Evolutionary conservation across 2,888 invertebrate genomes (phyloP), one percentile per base, ranked within the genome.

Genomic region (Isoperla grammatica): DNA sequence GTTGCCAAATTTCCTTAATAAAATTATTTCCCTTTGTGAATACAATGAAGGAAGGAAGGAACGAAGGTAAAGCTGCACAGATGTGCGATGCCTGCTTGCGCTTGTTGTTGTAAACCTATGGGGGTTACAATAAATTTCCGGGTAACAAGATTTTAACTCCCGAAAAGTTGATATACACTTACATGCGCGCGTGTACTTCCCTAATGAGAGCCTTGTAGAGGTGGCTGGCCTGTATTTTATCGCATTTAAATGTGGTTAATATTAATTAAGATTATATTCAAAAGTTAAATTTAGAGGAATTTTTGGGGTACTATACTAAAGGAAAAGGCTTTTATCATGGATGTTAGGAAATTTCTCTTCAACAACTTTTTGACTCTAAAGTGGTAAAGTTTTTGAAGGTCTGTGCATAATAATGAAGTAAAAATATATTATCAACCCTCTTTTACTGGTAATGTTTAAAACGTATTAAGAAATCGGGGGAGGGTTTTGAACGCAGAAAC

Each of bases 401-500:
- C 56, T 56, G 45, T 35, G 56, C 56, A 43, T 57, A 53, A 19
- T 53, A 53, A 53, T 35, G 53, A 53, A 53, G 53, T 35, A 37
- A 39, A 53, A 53, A 53, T 53, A 53, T 29, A 29, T 29, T 29
- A 29, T 29, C 29, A 29, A 29, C 29, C 29, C 29, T 8, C 29
- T 29, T 29, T 29, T 29, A 29, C 29, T 29, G 29, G 29, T 29
- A 29, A 29, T 29, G 29, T 39, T 53, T 53, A 53, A 53, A 53
- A 53, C 53, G 53, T 53, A 53, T 35, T 49, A 45, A 45, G 45
- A 45, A 19, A 11, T 45, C 17, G 15, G 45, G 45, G 45, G 15
- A 17, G 15, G 19, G 9, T 3, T 45, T 9, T 58, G 40, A 49
- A 57, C 59, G 53, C 48, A 46, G 59, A 63, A 63, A 61, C 50